Percentiles rank a stretch among this genome's conserved stretches.
Conservation (phyloP, 2,888 invertebrate species). For the Kryphioiulus occultus region DNA sequence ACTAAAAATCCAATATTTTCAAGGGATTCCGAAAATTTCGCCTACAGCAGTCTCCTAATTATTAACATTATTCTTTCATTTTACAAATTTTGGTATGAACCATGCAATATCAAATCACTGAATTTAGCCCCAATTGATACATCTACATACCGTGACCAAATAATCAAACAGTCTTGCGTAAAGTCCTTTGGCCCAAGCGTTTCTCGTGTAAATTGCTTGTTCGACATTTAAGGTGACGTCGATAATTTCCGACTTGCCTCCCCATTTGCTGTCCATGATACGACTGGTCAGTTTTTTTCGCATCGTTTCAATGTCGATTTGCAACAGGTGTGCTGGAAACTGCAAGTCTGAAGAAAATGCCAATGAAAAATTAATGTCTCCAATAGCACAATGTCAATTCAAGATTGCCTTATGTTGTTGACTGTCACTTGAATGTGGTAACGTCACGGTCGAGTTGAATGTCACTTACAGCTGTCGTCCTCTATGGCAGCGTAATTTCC, state of each 20-base stretch:
- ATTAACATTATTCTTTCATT: too few species aligned
- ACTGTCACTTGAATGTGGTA: background rate
- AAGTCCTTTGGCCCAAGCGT: conserved; percentile 72
- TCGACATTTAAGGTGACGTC: conserved; percentile 72
- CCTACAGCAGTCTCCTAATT: too few species aligned
- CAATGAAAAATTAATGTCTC: background rate
- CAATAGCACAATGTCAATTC: too few species aligned
- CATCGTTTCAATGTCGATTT: conserved; percentile 67
- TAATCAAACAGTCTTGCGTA: conserved; percentile 72
- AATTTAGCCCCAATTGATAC: too few species aligned
- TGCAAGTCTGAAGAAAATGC: conserved; percentile 67
- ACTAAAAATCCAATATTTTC: too few species aligned
- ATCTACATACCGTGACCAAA: conserved; percentile 65
- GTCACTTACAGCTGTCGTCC: conserved; percentile 67
- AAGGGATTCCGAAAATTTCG: too few species aligned
- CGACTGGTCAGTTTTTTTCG: conserved; percentile 70
- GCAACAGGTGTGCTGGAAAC: conserved; percentile 71
- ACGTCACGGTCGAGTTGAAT: background rate
- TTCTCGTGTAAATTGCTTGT: conserved; percentile 71
- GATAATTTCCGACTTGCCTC: conserved; percentile 70
- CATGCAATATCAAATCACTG: too few species aligned
- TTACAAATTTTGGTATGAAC: too few species aligned
- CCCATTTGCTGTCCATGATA: conserved; percentile 74
- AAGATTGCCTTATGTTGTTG: too few species aligned
- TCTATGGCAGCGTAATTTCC: conserved; percentile 69